Evolutionary conservation across 2,113 vertebrate species (phyloP).

Genomic region (Hyla sarda): DNA sequence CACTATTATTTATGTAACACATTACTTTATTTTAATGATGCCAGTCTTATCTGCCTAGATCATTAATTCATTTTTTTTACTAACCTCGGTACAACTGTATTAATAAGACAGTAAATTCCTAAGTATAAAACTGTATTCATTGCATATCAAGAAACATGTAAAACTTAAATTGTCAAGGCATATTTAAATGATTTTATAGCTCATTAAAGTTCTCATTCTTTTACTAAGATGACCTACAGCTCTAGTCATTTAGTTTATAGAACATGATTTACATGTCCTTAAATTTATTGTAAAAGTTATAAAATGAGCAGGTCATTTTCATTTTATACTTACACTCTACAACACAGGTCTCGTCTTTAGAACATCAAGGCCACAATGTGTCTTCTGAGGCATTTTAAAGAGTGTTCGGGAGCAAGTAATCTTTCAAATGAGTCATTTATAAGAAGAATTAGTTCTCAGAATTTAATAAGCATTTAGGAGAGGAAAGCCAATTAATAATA

Average conservation of each 20-base stretch:
- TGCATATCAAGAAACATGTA: conserved; percentile 17
- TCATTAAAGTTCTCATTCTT: conserved; percentile 55
- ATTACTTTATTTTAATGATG: conserved; percentile 45
- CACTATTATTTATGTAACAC: conserved; percentile 43
- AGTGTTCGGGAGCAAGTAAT: conserved; percentile 55
- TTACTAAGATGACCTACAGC: conserved; percentile 52
- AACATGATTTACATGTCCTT: conserved; percentile 53
- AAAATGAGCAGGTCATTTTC: conserved; percentile 56
- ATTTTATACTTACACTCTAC: conserved; percentile 52
- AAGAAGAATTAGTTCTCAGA: conserved; percentile 59
- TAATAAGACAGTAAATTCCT: conserved; percentile 48
- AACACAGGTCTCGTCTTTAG: conserved; percentile 44
- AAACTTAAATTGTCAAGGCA: conserved; percentile 44
- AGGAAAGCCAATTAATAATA: conserved; percentile 61
- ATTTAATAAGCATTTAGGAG: conserved; percentile 58
- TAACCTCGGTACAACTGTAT: conserved; percentile 38
- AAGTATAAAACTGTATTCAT: conserved; percentile 38
- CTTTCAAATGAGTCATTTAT: conserved; percentile 57
- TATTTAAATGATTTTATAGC: conserved; percentile 58
- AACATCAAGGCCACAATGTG: conserved; percentile 53
- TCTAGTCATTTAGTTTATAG: conserved; percentile 49
- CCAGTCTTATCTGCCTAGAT: background rate
- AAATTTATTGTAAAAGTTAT: conserved; percentile 57
- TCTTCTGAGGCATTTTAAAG: conserved; percentile 57
- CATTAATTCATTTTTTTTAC: conserved; percentile 50